A percentile compares a stretch with the other conserved stretches of the same genome.
These are phyloP conservation scores for Pogonognathellus flavescens DNA, from an alignment of 1,140 invertebrate genomes.

Conservation along the genomic window DNA sequence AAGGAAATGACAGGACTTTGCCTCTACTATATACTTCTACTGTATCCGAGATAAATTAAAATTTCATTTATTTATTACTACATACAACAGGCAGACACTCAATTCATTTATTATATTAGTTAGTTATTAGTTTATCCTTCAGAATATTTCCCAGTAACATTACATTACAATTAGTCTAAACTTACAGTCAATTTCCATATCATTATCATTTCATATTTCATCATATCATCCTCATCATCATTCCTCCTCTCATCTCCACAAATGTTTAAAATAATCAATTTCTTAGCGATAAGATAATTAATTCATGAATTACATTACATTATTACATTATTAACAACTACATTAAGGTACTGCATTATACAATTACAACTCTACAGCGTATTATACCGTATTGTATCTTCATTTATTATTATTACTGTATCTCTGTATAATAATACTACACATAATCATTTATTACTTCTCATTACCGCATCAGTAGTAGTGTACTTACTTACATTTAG, in stretches of 20 bases:
- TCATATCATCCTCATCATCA: not conserved
- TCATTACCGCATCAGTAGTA: not conserved
- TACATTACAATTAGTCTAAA: slow-evolving; percentile 46
- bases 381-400: not conserved
- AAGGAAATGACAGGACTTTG: not conserved
- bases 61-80: slow-evolving; percentile 46
- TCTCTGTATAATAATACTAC: not conserved
- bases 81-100: slow-evolving; percentile 42
- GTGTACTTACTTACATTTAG: not conserved
- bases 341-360: slow-evolving; percentile 26
- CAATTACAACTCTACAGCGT: not conserved
- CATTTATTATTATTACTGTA: not conserved
- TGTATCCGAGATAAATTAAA: slow-evolving; percentile 33
- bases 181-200: slow-evolving; percentile 45
- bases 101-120: slow-evolving; percentile 46
- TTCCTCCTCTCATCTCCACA: slow-evolving; percentile 9
- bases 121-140: slow-evolving; percentile 35
- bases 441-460: not conserved
- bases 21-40: not conserved
- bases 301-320: not conserved
- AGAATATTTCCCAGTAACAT: slow-evolving; percentile 43
- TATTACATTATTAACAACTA: slow-evolving; percentile 16
- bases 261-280: slow-evolving; percentile 50
- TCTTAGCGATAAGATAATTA: slow-evolving; percentile 12
- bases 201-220: not conserved